Percentiles rank a stretch among this genome's conserved stretches.
These are phyloP conservation scores for Drosophila repleta DNA, from an alignment of 1,140 invertebrate genomes.

Conservation along the genomic window DNA sequence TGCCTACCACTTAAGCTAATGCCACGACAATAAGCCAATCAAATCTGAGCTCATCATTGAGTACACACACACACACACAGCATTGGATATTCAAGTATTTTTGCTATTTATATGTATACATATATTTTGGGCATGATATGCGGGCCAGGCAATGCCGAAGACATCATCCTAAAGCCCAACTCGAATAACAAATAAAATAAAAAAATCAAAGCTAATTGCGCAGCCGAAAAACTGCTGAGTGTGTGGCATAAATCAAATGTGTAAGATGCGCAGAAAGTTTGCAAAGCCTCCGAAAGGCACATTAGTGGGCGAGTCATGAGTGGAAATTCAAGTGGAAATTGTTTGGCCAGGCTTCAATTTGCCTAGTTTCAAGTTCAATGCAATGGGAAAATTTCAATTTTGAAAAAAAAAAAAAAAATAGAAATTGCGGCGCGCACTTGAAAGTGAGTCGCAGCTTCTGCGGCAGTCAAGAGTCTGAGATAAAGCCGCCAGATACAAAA, in stretches of 20 bases:
- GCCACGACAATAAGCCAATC: conserved; percentile 14
- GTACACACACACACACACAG: background rate
- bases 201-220: conserved; percentile 24
- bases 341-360: conserved; percentile 44
- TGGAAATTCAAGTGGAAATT: conserved; percentile 61
- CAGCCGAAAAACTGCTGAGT: conserved; percentile 13
- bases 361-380: conserved; percentile 67
- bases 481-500: conserved; percentile 21
- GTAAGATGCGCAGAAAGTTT: conserved; percentile 33
- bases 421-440: conserved; percentile 67
- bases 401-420: conserved; percentile 48
- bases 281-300: conserved; percentile 14
- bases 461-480: conserved; percentile 40
- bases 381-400: conserved; percentile 73
- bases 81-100: conserved; percentile 15
- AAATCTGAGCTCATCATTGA: conserved; percentile 37
- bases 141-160: conserved; percentile 8
- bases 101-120: conserved; percentile 18
- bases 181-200: conserved; percentile 1
- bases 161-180: background rate
- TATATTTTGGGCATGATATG: conserved; percentile 15
- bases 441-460: conserved; percentile 57
- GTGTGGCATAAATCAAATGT: conserved; percentile 32
- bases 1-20: background rate
- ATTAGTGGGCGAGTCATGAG: conserved; percentile 48